Evolutionary conservation across 1,140 invertebrate species (phyloP).

Genomic region (Aphis gossypii): DNA sequence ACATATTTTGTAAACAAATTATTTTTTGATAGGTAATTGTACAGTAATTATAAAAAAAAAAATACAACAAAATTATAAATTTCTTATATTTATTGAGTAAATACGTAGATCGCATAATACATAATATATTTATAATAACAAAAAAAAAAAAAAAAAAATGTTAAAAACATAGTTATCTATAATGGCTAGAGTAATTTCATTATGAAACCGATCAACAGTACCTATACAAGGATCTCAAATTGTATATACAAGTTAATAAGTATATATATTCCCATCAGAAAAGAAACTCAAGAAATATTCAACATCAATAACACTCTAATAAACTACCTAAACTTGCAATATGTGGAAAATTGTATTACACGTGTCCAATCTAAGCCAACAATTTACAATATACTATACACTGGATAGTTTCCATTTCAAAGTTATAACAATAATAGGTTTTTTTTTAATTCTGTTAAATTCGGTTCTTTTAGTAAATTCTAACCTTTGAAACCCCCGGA

Average conservation of each 20-base stretch:
- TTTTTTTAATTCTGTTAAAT: not conserved
- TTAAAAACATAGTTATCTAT: not conserved
- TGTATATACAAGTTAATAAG: not conserved
- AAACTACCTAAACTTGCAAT: too few relatives aligned
- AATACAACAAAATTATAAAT: too few relatives aligned
- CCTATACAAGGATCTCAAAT: not conserved
- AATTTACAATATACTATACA: not conserved
- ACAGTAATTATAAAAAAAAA: too few relatives aligned
- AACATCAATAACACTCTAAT: not conserved
- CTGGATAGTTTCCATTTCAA: not conserved
- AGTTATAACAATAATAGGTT: not conserved
- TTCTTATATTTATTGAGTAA: not conserved
- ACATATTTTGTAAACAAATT: too few relatives aligned
- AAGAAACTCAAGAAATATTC: not conserved
- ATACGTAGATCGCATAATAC: too few relatives aligned
- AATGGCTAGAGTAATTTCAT: not conserved
- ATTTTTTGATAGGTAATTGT: too few relatives aligned
- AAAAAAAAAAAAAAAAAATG: not conserved
- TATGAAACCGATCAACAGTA: not conserved
- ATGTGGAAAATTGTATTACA: not conserved
- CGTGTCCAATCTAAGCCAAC: not conserved
- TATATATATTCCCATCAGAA: not conserved
- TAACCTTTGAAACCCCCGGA: not conserved
- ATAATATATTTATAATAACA: not conserved
- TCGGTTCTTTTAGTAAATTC: not conserved